Conservation (phyloP, 2,797 vertebrate genomes). For the Rhabdophis nuchalis region DNA sequence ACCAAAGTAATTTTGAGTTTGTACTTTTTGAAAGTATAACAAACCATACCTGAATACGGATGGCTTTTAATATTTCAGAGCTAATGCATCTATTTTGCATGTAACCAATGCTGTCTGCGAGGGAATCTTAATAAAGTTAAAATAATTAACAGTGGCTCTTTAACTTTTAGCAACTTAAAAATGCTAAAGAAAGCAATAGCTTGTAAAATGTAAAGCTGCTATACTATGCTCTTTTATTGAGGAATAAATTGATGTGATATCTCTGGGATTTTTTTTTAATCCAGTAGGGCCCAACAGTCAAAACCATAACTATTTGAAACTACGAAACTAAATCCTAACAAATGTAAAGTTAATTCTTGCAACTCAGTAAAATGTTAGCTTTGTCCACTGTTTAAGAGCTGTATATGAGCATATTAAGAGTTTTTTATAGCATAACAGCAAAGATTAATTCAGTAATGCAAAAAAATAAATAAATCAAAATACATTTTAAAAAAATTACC, state of each 20-base stretch:
- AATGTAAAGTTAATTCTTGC: background rate
- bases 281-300: background rate
- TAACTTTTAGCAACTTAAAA: background rate
- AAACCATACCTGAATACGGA: background rate
- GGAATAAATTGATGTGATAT: background rate
- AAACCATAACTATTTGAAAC: background rate
- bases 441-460: conserved; percentile 38
- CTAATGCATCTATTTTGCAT: background rate
- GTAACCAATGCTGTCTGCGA: background rate
- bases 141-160: background rate
- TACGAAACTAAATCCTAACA: background rate
- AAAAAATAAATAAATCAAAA: conserved; percentile 31
- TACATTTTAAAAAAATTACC: conserved; percentile 36
- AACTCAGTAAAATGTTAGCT: background rate
- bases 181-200: background rate
- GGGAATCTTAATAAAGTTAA: background rate
- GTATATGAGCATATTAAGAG: background rate
- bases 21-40: background rate
- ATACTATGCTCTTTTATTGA: background rate
- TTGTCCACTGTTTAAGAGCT: background rate
- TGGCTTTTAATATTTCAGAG: background rate
- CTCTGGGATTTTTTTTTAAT: background rate
- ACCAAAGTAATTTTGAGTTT: background rate
- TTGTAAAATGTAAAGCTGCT: background rate
- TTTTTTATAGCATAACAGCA: conserved; percentile 2